Conservation (phyloP, 2,113 vertebrate genomes). For the Gnathonemus longibarbis region DNA sequence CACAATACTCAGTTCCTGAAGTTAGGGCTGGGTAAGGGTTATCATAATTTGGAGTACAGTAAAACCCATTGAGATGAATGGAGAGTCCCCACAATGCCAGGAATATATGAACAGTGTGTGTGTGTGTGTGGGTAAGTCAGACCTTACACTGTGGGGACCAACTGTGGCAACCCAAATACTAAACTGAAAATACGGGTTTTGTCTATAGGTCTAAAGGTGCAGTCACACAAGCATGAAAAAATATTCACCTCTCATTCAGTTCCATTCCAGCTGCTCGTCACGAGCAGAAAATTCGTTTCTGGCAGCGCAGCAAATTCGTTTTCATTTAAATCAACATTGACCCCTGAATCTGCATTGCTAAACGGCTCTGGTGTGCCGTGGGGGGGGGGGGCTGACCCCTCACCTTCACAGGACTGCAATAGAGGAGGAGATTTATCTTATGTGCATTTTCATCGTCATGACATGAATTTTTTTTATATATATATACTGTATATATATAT, state of each 20-base stretch:
- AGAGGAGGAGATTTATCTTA: neutral
- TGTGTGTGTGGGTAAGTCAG: neutral
- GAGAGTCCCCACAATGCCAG: neutral
- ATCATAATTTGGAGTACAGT: neutral
- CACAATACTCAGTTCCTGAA: neutral
- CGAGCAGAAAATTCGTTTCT: neutral
- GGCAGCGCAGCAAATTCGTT: neutral
- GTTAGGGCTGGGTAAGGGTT: neutral
- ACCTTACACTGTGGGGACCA: neutral
- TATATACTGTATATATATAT: too few species aligned
- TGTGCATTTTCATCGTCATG: neutral
- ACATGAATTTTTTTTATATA: too few species aligned
- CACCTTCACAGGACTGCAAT: neutral
- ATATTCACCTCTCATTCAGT: neutral
- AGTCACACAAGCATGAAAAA: neutral
- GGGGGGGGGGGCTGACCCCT: neutral
- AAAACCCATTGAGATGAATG: neutral
- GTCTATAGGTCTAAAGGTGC: neutral
- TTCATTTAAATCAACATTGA: neutral
- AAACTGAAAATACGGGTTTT: neutral
- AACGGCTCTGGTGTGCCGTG: neutral
- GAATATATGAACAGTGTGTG: neutral
- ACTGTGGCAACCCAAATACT: too few species aligned
- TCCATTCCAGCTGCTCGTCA: neutral
- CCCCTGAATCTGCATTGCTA: neutral